Evolutionary conservation across 1,140 invertebrate species (phyloP).

Genomic region (Hyles vespertilio): DNA sequence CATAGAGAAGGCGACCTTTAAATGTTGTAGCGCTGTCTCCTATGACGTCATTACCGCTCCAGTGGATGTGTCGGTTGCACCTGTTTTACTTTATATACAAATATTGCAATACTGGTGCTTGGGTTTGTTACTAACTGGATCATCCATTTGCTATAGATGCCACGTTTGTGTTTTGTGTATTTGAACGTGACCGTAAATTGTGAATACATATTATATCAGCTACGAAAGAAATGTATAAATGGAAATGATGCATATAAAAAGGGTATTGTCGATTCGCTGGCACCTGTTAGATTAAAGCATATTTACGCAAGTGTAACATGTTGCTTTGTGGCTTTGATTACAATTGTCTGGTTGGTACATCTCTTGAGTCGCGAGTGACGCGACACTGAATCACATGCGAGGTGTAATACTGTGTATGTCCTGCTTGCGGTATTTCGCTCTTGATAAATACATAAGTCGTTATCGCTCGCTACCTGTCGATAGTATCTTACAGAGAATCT

Average conservation of each 20-base stretch:
- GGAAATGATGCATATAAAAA: no score
- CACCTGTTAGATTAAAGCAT: slow-evolving; percentile 8
- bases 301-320: slow-evolving; percentile 34
- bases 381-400: slow-evolving; percentile 19
- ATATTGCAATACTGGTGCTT: slow-evolving; percentile 13
- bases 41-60: slow-evolving; percentile 29
- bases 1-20: slow-evolving; percentile 2
- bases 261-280: neutral
- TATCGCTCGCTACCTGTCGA: no score
- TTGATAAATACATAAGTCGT: no score
- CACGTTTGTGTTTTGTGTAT: neutral
- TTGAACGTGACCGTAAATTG: neutral
- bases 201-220: no score
- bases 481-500: no score
- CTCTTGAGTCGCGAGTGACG: no score
- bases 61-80: slow-evolving; percentile 23
- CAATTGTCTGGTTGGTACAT: slow-evolving; percentile 2
- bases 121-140: slow-evolving; percentile 9
- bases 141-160: slow-evolving; percentile 1
- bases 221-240: no score
- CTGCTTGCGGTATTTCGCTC: slow-evolving; percentile 8
- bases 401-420: slow-evolving; percentile 19
- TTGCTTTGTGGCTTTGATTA: slow-evolving; percentile 16
- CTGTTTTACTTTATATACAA: slow-evolving; percentile 19
- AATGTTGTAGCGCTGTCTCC: slow-evolving; percentile 33